Evolutionary conservation across 2,888 invertebrate species (phyloP).

Genomic region (Xanthorhoe designata): DNA sequence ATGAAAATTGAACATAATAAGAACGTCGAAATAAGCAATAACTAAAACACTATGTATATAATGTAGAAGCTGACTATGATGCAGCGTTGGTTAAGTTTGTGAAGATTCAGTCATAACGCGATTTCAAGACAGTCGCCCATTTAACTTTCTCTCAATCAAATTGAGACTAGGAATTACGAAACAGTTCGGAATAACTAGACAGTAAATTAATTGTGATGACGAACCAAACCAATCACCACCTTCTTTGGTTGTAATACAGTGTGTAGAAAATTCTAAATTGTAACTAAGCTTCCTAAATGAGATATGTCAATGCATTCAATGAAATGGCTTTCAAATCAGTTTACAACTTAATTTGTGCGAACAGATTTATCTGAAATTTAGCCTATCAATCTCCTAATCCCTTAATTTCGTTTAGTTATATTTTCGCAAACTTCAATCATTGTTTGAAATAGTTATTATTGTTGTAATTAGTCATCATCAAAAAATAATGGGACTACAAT

Average conservation of each 20-base stretch:
- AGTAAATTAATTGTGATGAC: not conserved
- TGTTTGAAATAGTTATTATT: too few species aligned
- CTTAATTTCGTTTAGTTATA: too few species aligned
- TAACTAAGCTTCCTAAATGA: not conserved
- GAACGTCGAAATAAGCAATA: not conserved
- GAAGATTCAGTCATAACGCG: not conserved
- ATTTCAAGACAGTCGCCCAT: not conserved
- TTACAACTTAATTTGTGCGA: too few species aligned
- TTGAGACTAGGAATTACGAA: not conserved
- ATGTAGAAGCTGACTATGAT: not conserved
- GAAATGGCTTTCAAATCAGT: not conserved
- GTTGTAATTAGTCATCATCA: too few species aligned
- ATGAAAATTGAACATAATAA: not conserved
- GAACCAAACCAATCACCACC: not conserved
- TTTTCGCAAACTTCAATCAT: too few species aligned
- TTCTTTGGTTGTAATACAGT: not conserved
- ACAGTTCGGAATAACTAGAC: not conserved
- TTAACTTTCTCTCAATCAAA: not conserved
- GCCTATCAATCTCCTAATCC: too few species aligned
- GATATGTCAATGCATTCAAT: not conserved
- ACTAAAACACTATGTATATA: not conserved
- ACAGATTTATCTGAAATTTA: too few species aligned
- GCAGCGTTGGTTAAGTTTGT: not conserved
- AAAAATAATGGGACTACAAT: too few species aligned
- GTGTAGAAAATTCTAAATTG: not conserved